Conservation (phyloP, 1,140 invertebrate species). For the Drosophila pachea region DNA sequence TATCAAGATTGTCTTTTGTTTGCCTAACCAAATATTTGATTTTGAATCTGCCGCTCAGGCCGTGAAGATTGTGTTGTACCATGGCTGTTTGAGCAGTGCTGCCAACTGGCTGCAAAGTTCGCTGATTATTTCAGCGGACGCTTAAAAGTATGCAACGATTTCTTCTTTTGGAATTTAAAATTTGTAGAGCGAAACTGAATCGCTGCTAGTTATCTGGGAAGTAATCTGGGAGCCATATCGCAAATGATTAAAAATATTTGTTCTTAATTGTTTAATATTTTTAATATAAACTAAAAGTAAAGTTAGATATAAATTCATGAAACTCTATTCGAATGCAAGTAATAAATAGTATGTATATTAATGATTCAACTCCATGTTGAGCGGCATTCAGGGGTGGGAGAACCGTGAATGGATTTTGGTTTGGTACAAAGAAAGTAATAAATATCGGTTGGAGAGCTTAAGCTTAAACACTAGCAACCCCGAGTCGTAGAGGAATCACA, state of each 20-base stretch:
- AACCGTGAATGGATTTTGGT: slow-evolving; percentile 6
- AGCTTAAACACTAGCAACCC: slow-evolving; percentile 75
- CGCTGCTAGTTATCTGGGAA: no score
- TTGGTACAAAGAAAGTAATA: slow-evolving; percentile 39
- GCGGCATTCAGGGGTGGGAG: slow-evolving; percentile 15
- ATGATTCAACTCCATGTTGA: slow-evolving; percentile 18
- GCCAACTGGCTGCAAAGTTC: slow-evolving; percentile 21
- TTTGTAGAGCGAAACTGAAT: slow-evolving; percentile 10
- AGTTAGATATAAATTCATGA: slow-evolving; percentile 39
- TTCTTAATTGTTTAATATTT: slow-evolving; percentile 30
- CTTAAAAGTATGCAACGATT: slow-evolving; percentile 32
- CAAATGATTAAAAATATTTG: neutral
- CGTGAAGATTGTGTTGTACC: neutral
- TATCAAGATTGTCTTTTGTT: slow-evolving; percentile 13
- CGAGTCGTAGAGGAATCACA: slow-evolving; percentile 77
- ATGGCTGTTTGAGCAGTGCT: slow-evolving; percentile 12
- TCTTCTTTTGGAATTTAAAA: neutral
- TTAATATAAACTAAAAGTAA: slow-evolving; percentile 42
- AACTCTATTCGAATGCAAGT: slow-evolving; percentile 28
- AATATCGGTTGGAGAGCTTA: slow-evolving; percentile 48
- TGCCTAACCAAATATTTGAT: slow-evolving; percentile 38
- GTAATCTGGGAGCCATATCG: no score
- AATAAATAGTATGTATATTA: slow-evolving; percentile 60
- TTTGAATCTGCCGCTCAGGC: slow-evolving; percentile 30
- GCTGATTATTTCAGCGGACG: neutral